Base-by-base conservation (phyloP, 2,888 invertebrate genomes). In the Dorcus parallelipipedus region DNA sequence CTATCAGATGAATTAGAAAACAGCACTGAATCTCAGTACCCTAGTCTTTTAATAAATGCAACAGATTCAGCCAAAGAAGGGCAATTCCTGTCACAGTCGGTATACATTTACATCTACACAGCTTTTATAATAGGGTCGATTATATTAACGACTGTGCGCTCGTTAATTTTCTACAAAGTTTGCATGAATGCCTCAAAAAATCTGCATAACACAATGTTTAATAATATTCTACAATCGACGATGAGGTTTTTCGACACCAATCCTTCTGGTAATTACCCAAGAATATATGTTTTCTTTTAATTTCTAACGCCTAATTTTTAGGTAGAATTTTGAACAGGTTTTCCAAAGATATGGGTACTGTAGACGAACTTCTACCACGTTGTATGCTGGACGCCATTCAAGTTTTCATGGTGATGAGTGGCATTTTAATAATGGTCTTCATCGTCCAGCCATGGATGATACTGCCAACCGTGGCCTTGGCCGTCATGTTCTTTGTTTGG, bases 161-260 rank as follows among this genome's bases (percentile, higher is more conserved):
- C 91, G 3, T 73, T 89, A 3, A 70, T 89, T 48, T 91, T 90
- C 77, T 88, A 87, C 70, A 84, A 84, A 78, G 83, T 88, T 51
- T 89, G 90, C 73, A 88, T 91, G 83, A 84, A 83, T 38, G 86
- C 92, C 14, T 90, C 92, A 0, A 85, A 84, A 63, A 83, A 80
- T 54, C 79, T 95, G 1, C 94, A 95, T 77, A 86, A 89, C 70
- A 80, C 78, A 23, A 93, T 94, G 91, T 91, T 94, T 76, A 78
- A 83, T 17, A 84, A 87, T 66, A 82, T 95, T 39, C 75, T 93
- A 8, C 81, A 87, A 61, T 87, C 91, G 0, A 89, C 91, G 0
- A 89, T 92, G 83, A 79, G 85, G 23, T 95, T 94, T 79, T 95
- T 94, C 75, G 90, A 93, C 73, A 87, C 85, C 5, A 93, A 93